These are phyloP conservation scores for Podarcis raffonei DNA, from an alignment of 2,113 vertebrate genomes.

Conservation along the genomic window DNA sequence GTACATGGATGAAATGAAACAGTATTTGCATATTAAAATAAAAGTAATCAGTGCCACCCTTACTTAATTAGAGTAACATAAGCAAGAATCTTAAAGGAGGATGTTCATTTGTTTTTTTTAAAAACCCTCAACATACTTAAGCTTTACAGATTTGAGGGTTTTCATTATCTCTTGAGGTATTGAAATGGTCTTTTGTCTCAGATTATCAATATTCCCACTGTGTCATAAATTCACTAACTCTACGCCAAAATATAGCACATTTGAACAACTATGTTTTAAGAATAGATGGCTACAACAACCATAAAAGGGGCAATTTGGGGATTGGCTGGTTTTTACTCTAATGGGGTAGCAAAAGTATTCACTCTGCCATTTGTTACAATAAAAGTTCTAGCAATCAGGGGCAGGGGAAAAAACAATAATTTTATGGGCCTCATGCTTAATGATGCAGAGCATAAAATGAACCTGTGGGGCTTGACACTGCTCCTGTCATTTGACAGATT, in stretches of 20 bases:
- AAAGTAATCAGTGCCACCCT: slow-evolving; percentile 17
- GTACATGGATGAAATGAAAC: slow-evolving; percentile 33
- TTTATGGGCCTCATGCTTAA: not conserved
- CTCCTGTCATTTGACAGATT: not conserved
- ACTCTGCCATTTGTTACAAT: not conserved
- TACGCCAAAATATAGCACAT: not conserved
- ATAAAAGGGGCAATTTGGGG: not conserved
- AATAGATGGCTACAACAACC: not conserved
- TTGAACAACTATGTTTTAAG: not conserved
- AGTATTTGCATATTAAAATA: slow-evolving; percentile 27
- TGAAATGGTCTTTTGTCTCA: not conserved
- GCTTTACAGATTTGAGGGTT: not conserved
- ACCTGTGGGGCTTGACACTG: not conserved
- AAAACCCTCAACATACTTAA: not conserved
- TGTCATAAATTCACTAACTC: not conserved
- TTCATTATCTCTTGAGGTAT: not conserved
- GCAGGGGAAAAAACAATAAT: not conserved
- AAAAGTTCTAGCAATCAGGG: not conserved
- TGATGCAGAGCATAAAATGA: not conserved
- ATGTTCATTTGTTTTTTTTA: no score
- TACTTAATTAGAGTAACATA: not conserved
- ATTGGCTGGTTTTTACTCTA: not conserved
- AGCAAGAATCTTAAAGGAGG: not conserved
- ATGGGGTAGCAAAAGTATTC: not conserved
- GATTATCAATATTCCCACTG: not conserved